These are phyloP conservation scores for Hippocampus zosterae DNA, from an alignment of 2,113 vertebrate genomes.

Conservation along the genomic window DNA sequence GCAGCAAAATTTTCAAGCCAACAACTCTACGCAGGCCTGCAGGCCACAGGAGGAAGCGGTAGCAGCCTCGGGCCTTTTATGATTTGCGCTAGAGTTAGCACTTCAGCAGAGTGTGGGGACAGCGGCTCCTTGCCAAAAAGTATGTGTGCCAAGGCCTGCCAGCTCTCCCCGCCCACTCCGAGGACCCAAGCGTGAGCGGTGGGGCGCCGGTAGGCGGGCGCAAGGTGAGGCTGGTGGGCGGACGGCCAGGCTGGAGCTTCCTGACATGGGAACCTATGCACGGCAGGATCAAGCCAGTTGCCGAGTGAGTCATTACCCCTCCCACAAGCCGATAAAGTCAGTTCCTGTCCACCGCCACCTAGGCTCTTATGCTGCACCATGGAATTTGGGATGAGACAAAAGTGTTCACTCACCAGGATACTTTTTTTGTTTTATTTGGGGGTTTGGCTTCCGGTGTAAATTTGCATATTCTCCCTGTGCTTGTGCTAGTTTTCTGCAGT, in stretches of 20 bases:
- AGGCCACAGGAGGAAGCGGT: slow-evolving; percentile 56
- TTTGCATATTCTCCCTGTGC: background rate
- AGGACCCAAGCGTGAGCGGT: slow-evolving; percentile 65
- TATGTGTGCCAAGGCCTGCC: slow-evolving; percentile 64
- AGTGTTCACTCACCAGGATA: slow-evolving; percentile 9
- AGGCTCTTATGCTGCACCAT: slow-evolving; percentile 49
- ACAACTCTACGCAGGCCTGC: slow-evolving; percentile 47
- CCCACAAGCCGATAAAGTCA: slow-evolving; percentile 63
- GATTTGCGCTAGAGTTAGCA: slow-evolving; percentile 67
- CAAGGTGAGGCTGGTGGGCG: slow-evolving; percentile 75
- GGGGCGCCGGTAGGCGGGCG: slow-evolving; percentile 61
- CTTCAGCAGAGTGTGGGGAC: slow-evolving; percentile 63
- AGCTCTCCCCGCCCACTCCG: slow-evolving; percentile 71
- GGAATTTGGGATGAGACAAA: slow-evolving; percentile 43
- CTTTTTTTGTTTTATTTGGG: background rate
- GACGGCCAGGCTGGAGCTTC: slow-evolving; percentile 72
- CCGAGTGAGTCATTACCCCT: slow-evolving; percentile 71
- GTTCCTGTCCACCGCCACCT: slow-evolving; percentile 25
- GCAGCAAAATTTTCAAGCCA: slow-evolving; percentile 44
- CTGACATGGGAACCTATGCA: slow-evolving; percentile 70
- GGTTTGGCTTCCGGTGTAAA: background rate
- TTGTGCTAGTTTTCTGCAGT: no score
- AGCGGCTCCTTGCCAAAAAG: slow-evolving; percentile 65
- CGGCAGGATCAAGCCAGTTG: slow-evolving; percentile 71
- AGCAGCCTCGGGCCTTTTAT: slow-evolving; percentile 59